Evolutionary conservation across 2,797 vertebrate genomes (phyloP), one percentile per base, ranked within the genome.

Genomic region (Urosaurus nigricauda): DNA sequence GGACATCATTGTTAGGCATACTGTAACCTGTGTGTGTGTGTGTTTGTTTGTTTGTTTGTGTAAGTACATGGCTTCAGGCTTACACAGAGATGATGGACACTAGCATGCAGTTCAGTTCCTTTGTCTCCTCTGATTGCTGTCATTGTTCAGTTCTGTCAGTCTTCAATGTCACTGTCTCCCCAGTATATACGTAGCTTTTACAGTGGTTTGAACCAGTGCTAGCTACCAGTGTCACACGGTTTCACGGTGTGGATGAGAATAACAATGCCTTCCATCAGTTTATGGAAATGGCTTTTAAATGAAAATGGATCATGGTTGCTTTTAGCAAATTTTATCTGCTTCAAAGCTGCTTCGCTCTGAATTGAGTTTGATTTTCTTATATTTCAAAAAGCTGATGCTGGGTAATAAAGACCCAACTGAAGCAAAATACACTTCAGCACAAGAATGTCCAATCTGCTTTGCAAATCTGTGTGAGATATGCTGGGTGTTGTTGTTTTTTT

Each of bases 341-440:
- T 91, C 92, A 84, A 21, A 78, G 83, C 71, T 84, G 91, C n/a
- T 70, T 91, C 86, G 40, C 58, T 93, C 93, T 92, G 60, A 74
- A 81, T 81, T 85, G 74, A 84, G 53, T 79, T 94, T 91, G 37
- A 60, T 82, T 93, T n/a, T 71, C 84, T 93, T 90, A 90, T 93
- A 89, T 94, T 89, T 70, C 35, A 14, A 65, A 90, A 71, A 83
- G 87, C 73, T 89, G 40, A 17, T 89, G 90, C 79, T 91, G 89
- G 89, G 82, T 91, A 91, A 93, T 83, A 40, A 90, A 83, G 47
- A 73, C 17, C 21, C 73, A 47, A 11, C 74, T 92, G 79, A 29
- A 71, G 77, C 85, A 86, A 88, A 91, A 88, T 90, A 75, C 68
- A 58, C 68, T 79, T 77, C 78, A 91, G 87, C 90, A 51, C 32